These are phyloP conservation scores for Percopsis transmontana DNA, from an alignment of 2,113 vertebrate genomes.

Conservation along the genomic window DNA sequence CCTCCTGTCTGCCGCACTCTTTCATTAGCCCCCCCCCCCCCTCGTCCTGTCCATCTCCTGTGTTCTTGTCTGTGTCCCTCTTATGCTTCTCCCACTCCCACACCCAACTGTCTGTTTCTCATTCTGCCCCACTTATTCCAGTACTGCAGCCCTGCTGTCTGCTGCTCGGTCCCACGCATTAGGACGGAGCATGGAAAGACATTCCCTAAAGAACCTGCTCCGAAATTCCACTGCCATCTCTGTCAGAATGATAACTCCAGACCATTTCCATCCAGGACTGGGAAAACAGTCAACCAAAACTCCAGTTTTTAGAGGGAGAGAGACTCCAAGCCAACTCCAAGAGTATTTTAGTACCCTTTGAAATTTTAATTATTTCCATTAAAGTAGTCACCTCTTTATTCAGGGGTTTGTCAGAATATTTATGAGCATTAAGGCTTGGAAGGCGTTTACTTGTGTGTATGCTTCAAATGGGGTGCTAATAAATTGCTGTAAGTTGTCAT, in stretches of 20 bases:
- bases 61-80: constrained; percentile 13
- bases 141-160: constrained; percentile 29
- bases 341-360: constrained; percentile 40
- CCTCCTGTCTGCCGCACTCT: constrained; percentile 38
- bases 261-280: constrained; percentile 57
- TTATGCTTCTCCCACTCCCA: neutral
- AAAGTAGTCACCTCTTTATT: constrained; percentile 35
- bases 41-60: constrained; percentile 15
- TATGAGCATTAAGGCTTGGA: constrained; percentile 55
- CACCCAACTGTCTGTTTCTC: constrained; percentile 10
- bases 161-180: constrained; percentile 39
- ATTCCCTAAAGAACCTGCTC: constrained; percentile 63
- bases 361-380: constrained; percentile 56
- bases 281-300: constrained; percentile 50
- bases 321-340: constrained; percentile 23
- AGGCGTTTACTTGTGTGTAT: constrained; percentile 39
- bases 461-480: constrained; percentile 51
- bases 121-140: constrained; percentile 50
- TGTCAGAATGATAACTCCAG: constrained; percentile 59
- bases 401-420: constrained; percentile 39
- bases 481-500: constrained; percentile 43
- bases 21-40: constrained; percentile 33
- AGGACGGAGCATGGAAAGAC: constrained; percentile 58
- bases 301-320: constrained; percentile 28
- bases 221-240: constrained; percentile 51